Evolutionary conservation across 1,140 invertebrate genomes (phyloP), one percentile per base, ranked within the genome.

Genomic region (Papilio aristodemus): DNA sequence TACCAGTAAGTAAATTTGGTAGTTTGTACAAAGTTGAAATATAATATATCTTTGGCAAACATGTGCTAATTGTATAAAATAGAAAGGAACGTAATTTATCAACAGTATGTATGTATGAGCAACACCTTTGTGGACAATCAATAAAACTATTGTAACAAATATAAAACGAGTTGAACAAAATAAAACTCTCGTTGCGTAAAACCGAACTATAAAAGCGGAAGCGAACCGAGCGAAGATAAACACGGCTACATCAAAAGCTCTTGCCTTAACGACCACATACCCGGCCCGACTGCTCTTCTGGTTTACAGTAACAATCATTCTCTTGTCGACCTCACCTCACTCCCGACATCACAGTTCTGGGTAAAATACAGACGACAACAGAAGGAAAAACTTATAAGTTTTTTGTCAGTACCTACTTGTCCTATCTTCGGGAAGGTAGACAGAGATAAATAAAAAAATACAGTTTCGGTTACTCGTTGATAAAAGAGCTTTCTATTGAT

Each of bases 161-260:
- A 2, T 50, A 3, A 11, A 50, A 50, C 19, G 11, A 50, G 19
- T 9, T 4, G 3, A 11, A 7, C 22, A 50, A 50, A 50, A 50
- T 9, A 22, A n/a, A 17, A 32, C 2, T 32, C 6, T 14, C 14
- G 27, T 60, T 60, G 36, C 58, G 58, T 60, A 60, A 60, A 60
- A 60, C 58, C 58, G 17, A 60, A 38, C 58, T 60, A 10, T 60
- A 38, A 60, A 36, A 60, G 58, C 58, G 14, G 14, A 60, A 19
- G 58, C 27, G 13, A 14, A 13, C 14, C n/a, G n/a, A n/a, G n/a
- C 32, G 32, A 10, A 57, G 10, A 22, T 36, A 60, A 60, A 19
- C 58, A 36, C 58, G 27, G n/a, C 27, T 14, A 60, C 58, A 60
- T 60, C 58, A 60, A 60, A 60, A 60, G 58, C 58, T 37, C 36